Evolutionary conservation across 2,113 vertebrate species (phyloP), one percentile per base, ranked within the genome.

Genomic region (Cyprinodon brontotheroides): DNA sequence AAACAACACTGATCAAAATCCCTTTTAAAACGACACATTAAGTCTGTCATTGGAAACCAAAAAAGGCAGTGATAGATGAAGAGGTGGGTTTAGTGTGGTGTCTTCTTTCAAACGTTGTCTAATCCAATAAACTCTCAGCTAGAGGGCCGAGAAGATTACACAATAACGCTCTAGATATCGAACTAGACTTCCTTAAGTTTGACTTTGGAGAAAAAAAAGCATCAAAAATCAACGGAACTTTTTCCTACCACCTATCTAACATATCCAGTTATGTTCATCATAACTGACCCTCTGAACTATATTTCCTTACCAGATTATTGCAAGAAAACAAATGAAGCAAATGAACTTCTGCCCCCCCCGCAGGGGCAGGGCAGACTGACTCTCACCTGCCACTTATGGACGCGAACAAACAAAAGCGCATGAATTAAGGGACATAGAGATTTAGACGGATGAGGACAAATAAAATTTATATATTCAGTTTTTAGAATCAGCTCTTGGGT

Each of bases 341-440:
- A 1, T 1, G 1, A 3, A 17, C 12, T 14, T 12, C 13, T 4
- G 47, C 47, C 14, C 15, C 47, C 50, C 50, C 2, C 5, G n/a
- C 37, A 64, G 12, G 22, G 61, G 5, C 14, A 62, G 22, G 20
- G 11, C 9, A n/a, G 11, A 14, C 13, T 15, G 8, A 9, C 45
- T 72, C n/a, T 64, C 39, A 60, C 63, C 72, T 74, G 72, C 63
- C 22, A 3, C 61, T 22, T 47, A 10, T 20, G 9, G 45, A 57
- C 73, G 64, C 74, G 22, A 66, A 14, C 66, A 70, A 17, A 65
- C 13, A 47, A 47, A 61, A 61, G n/a, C 59, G 22, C 22, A 29
- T 20, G 11, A 41, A 41, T 3, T 2, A 40, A 41, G 22, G 3
- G 11, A 11, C 29, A 61, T 5, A 14, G 29, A 36, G 12, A 14